Conservation (phyloP, 92 coral and sea anemone genomes). For the Phenganax subtilis region DNA sequence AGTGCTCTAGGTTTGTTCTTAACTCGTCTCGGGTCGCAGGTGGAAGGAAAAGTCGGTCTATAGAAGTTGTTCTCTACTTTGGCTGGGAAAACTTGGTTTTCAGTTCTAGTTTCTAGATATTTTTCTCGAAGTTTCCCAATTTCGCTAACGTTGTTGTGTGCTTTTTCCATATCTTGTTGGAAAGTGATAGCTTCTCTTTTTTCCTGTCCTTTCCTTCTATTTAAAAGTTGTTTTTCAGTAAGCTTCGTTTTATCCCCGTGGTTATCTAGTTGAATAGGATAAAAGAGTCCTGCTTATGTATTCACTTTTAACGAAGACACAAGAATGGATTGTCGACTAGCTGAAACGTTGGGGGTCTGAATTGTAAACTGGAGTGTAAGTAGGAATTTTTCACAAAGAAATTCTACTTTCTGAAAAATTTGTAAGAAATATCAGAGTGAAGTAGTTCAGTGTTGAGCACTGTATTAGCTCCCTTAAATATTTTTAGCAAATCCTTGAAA, state of each 20-base stretch:
- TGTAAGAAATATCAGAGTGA: no score
- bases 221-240: background rate
- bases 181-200: background rate
- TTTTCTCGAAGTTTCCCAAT: background rate
- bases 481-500: no score
- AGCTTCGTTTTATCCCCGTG: background rate
- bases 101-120: background rate
- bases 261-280: background rate
- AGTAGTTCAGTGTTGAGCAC: no score
- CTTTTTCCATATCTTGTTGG: background rate
- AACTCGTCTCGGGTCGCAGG: background rate
- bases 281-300: background rate
- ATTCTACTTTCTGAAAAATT: no score
- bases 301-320: no score
- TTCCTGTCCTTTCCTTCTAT: background rate
- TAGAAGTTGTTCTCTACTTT: background rate
- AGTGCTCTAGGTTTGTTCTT: background rate
- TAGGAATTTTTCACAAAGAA: no score
- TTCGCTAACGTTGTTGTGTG: slow-evolving; percentile 3
- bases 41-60: background rate
- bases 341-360: no score
- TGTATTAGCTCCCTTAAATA: no score
- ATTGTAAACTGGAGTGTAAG: no score
- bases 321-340: no score
- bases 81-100: background rate